Base-by-base conservation (phyloP, 1,140 invertebrate species). In the Leptinotarsa lineolata region DNA sequence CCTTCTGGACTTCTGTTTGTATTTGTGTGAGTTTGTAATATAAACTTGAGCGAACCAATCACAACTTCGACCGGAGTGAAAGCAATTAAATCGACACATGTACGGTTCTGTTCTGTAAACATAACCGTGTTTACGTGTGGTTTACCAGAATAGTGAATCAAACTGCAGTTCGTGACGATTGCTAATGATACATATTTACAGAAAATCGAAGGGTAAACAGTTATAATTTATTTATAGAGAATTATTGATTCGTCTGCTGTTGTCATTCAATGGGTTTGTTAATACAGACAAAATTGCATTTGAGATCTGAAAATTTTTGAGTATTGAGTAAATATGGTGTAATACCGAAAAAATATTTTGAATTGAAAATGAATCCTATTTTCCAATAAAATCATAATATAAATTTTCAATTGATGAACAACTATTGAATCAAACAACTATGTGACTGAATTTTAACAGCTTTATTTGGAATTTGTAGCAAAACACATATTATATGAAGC, bases 51-150 rank as follows among this genome's bases (percentile, higher is more conserved):
- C 6, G 15, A 54, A 54, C 48, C 48, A 54, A 54, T 54, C 48
- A 54, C 48, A 54, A 54, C 48, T 54, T 54, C 15, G 16, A 54
- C 4, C n/a, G n/a, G 48, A 54, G 48, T 18, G 48, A 54, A 54
- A 54, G 48, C 48, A 54, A 54, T 54, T n/a, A 54, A 54, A 54
- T 54, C 48, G 48, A 54, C 48, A 54, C 48, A 54, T 54, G 48
- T n/a, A 54, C 16, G 48, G 48, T 54, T 54, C 16, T 54, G 16
- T n/a, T 54, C 48, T 16, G 48, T 54, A 54, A 54, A 54, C 48
- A 54, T 54, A 54, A 54, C 48, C 16, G 48, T 54, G 48, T 54
- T 54, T 54, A 54, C 48, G 48, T 54, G 48, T 13, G 48, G 48
- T 54, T 54, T 54, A 54, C 48, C 48, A 15, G 15, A 54, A 54